Conservation (phyloP, 2,797 vertebrate species). For the Notolepis coatsorum region DNA sequence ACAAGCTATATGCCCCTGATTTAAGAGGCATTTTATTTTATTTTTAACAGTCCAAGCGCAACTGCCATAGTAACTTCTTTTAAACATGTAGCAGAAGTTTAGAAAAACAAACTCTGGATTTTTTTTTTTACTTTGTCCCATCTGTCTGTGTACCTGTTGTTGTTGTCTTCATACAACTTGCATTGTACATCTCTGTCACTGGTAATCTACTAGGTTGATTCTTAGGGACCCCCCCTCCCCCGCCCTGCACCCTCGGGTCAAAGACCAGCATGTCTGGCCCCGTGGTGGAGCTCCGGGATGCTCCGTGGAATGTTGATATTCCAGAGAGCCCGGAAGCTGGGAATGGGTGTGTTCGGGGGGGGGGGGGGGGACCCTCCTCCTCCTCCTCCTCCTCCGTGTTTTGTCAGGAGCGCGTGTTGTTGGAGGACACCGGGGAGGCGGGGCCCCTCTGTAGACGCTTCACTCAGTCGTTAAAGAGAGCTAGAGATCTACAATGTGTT, state of each 20-base stretch:
- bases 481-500: no score
- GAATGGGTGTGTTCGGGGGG: constrained; percentile 3
- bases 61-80: neutral
- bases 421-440: no score
- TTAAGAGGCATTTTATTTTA: neutral
- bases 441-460: neutral
- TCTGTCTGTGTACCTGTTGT: neutral
- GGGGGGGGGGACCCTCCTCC: constrained; percentile 35
- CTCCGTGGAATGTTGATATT: constrained; percentile 50
- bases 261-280: constrained; percentile 12
- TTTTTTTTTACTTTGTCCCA: neutral
- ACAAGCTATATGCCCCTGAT: neutral
- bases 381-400: constrained; percentile 20
- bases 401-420: constrained; percentile 42
- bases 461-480: no score
- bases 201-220: neutral
- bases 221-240: neutral
- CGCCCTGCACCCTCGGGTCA: neutral
- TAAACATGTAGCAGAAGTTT: neutral
- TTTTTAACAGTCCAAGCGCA: neutral
- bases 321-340: constrained; percentile 35
- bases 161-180: neutral
- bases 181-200: neutral
- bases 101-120: neutral
- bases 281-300: constrained; percentile 17